phyloP scores from a whole-genome alignment of 2,113 vertebrate species.

The Sinocyclocheilus anophthalmus region DNA sequence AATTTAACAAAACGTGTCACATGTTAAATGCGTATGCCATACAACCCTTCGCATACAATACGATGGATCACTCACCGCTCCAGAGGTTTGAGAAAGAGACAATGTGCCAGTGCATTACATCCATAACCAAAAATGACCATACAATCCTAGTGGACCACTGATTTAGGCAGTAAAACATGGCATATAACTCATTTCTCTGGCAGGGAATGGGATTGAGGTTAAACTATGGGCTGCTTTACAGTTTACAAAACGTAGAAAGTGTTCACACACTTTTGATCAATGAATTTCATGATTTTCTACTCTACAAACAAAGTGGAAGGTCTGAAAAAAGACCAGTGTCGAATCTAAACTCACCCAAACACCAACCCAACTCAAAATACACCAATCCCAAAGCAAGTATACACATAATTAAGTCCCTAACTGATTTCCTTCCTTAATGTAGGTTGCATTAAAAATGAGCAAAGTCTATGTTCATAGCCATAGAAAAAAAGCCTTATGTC shows the following conservation, averaged over 20 bases:
- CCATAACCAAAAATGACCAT: slow-evolving; percentile 43
- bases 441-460: not conserved
- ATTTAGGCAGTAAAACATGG: slow-evolving; percentile 36
- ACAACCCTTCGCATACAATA: slow-evolving; percentile 41
- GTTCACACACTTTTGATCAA: not conserved
- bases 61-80: slow-evolving; percentile 49
- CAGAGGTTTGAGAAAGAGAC: not conserved
- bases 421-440: not conserved
- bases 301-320: not conserved
- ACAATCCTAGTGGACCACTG: slow-evolving; percentile 41
- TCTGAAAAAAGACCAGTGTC: no score
- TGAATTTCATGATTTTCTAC: not conserved
- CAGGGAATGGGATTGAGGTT: slow-evolving; percentile 48
- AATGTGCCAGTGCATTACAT: slow-evolving; percentile 35
- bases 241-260: not conserved
- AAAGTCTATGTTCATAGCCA: not conserved
- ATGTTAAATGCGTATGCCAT: slow-evolving; percentile 44
- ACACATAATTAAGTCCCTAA: not conserved
- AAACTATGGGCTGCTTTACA: slow-evolving; percentile 14
- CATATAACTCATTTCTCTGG: slow-evolving; percentile 29
- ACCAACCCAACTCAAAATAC: not conserved
- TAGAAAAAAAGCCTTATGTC: no score
- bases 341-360: no score
- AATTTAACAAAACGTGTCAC: slow-evolving; percentile 52
- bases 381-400: not conserved